Conservation (phyloP, 1,140 invertebrate genomes). For the Cydia amplana region DNA sequence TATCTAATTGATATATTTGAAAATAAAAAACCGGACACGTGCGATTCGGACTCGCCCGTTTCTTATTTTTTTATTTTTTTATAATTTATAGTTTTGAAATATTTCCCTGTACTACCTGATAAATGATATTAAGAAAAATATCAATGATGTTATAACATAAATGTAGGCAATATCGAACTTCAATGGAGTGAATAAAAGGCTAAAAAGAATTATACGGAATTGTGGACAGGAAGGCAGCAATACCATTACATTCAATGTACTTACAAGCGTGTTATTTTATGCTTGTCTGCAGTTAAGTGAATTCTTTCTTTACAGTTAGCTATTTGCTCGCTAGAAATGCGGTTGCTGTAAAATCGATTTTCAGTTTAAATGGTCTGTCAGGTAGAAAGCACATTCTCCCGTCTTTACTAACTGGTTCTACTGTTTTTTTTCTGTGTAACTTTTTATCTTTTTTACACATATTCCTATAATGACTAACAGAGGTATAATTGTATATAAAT, state of each 20-base stretch:
- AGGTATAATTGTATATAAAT: no score
- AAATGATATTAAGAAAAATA: no score
- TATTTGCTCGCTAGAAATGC: neutral
- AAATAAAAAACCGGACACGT: no score
- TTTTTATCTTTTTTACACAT: no score
- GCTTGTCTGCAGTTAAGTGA: neutral
- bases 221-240: constrained; percentile 6
- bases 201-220: constrained; percentile 3
- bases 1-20: no score
- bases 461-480: no score
- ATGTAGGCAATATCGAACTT: neutral
- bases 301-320: constrained; percentile 15
- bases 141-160: neutral
- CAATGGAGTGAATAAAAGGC: neutral
- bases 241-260: constrained; percentile 29
- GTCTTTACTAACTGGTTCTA: neutral
- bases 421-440: neutral
- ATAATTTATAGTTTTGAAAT: no score
- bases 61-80: no score
- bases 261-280: constrained; percentile 29
- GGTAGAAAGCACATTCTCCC: neutral
- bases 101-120: no score
- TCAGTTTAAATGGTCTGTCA: neutral
- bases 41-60: no score
- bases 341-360: neutral